Base-by-base conservation (phyloP, 2,113 vertebrate species). In the Dicerorhinus sumatrensis region DNA sequence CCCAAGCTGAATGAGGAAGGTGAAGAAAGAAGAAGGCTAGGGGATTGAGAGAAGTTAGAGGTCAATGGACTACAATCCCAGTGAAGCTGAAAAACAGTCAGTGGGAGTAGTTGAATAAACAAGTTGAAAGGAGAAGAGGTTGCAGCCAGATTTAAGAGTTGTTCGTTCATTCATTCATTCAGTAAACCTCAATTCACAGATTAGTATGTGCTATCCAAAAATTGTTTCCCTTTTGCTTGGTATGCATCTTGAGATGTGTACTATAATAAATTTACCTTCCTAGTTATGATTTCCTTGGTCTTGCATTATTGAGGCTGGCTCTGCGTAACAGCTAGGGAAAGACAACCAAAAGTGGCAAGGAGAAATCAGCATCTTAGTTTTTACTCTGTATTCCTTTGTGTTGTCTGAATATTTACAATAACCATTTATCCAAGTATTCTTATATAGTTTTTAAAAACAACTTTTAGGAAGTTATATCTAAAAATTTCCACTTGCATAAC, bases 361-460 rank as follows among this genome's bases (percentile, higher is more conserved):
- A 80, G 46, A 81, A 91, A 77, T 25, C 46, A 83, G 29, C 58
- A 73, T 51, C 27, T 67, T 23, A 67, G 31, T 80, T n/a, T 92
- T 85, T 63, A 88, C 3, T 75, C 56, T 67, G 0, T 65, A 63
- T 31, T 79, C 8, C 63, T 70, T 62, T 89, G 39, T 95, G 48
- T 69, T 65, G 23, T 95, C 36, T 91, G 63, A 93, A 79, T 86
- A 79, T 76, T 75, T 76, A 54, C 20, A 94, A 51, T 54, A 65
- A 14, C 58, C 21, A 73, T 48, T 83, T 75, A 75, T 46, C 72
- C 31, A 51, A 27, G 54, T 79, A 62, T 91, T 82, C 20, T 76
- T n/a, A 18, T 31, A 2, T 46, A 82, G 46, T 87, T n/a, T 70
- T 93, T 96, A 29, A 63, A 80, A 92, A 63, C 75, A 92, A 14